Base-by-base conservation (phyloP, 2,888 invertebrate species). In the Lithodes maja region DNA sequence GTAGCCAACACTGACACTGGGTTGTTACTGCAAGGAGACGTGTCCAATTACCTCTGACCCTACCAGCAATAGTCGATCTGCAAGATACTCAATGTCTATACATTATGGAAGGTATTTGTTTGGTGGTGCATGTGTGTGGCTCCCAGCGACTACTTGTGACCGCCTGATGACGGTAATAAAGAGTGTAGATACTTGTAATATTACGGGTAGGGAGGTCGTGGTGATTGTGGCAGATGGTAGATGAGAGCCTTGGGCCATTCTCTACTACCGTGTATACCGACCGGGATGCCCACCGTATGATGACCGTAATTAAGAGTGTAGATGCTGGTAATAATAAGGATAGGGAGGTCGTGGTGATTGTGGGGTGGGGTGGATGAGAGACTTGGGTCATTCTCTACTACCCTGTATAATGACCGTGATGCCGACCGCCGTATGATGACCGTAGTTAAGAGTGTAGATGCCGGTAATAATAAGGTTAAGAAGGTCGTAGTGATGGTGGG, bases 161-260 rank as follows among this genome's bases (percentile, higher is more conserved):
- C 74, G 15, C 2, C 55, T 82, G 82, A 86, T 75, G 86, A 55
- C 86, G 75, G 74, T 86, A 86, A 86, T 84, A 84, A 84, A 55
- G 49, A 33, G 55, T 52, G 33, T 53, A 49, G 84, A 84, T 86
- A 80, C 54, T 33, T 84, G 55, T 84, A 84, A 84, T 86, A 81
- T 82, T 15, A 80, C 15, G 75, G 75, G 75, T 75, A 61, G 81
- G 52, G 50, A 61, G 75, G 75, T 74, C 75, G 75, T 69, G 75
- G 75, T 86, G 86, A 86, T 86, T 86, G 75, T 33, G 33, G 33
- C 0, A 33, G 33, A 33, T 33, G 33, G 33, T 33, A 33, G 33
- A 33, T 33, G 33, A 33, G 33, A 33, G 33, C 33, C 33, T 33
- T 33, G 33, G 33, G 33, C 33, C 33, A 33, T 33, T 33, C 33